These are phyloP conservation scores for Hephaestus fuliginosus DNA, from an alignment of 2,797 vertebrate genomes.

Conservation along the genomic window DNA sequence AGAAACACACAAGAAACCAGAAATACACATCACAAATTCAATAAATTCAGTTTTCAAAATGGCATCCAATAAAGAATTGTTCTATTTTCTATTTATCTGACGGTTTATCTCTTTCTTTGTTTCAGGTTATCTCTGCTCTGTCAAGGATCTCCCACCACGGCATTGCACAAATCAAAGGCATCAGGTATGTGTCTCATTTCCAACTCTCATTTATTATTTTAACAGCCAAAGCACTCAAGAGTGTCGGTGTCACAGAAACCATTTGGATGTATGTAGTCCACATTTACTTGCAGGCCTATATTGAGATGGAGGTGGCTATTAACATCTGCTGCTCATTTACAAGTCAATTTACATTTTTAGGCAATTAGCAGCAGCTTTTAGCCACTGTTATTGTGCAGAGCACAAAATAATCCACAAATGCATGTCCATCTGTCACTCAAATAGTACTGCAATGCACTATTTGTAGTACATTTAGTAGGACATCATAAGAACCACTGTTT, in stretches of 20 bases:
- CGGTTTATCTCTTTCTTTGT: constrained; percentile 31
- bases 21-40: neutral
- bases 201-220: constrained; percentile 18
- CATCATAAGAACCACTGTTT: neutral
- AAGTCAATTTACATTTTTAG: constrained; percentile 66
- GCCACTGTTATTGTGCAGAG: constrained; percentile 33
- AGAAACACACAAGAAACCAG: neutral
- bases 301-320: constrained; percentile 55
- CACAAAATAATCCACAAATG: constrained; percentile 26
- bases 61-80: neutral
- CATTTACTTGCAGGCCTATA: constrained; percentile 19
- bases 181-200: constrained; percentile 89
- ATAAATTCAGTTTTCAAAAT: neutral
- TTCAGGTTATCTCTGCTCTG: constrained; percentile 95
- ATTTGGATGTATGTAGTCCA: constrained; percentile 20
- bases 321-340: constrained; percentile 60
- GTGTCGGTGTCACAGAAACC: constrained; percentile 16
- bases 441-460: neutral
- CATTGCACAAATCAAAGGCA: constrained; percentile 96
- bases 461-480: neutral
- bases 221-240: constrained; percentile 18
- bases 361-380: constrained; percentile 68
- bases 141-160: constrained; percentile 97
- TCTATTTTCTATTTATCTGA: neutral
- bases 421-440: constrained; percentile 59